Evolutionary conservation across 1,140 invertebrate species (phyloP).

Genomic region (Trachymyrmex septentrionalis): DNA sequence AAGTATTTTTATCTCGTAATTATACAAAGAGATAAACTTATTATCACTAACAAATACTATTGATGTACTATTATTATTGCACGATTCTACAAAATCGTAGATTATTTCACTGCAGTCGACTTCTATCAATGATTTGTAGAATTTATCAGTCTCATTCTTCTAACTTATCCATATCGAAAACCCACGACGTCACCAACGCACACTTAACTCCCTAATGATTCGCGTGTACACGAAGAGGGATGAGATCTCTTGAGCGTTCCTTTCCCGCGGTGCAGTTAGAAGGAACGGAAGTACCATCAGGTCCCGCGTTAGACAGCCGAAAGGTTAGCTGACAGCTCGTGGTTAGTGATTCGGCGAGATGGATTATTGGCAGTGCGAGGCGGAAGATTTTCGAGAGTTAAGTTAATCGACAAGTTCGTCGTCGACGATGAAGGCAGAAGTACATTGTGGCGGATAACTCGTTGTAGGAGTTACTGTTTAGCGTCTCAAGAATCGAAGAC

Average conservation of each 20-base stretch:
- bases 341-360: conserved; percentile 82
- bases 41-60: background rate
- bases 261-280: conserved; percentile 66
- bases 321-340: conserved; percentile 77
- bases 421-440: conserved; percentile 67
- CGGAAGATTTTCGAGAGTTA: conserved; percentile 71
- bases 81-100: background rate
- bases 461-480: background rate
- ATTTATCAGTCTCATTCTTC: conserved; percentile 13
- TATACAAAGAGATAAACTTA: conserved; percentile 5
- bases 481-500: conserved; percentile 23
- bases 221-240: conserved; percentile 59
- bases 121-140: conserved; percentile 28
- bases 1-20: conserved; percentile 14
- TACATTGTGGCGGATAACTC: background rate
- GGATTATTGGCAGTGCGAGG: conserved; percentile 84
- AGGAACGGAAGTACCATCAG: conserved; percentile 67
- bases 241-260: conserved; percentile 66
- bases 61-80: conserved; percentile 10
- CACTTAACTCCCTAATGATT: conserved; percentile 50
- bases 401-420: conserved; percentile 56
- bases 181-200: conserved; percentile 75
- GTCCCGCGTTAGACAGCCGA: conserved; percentile 72
- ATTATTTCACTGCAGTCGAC: background rate
- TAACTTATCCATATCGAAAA: conserved; percentile 39